These are phyloP conservation scores for Hexactinellida sp. DNA, from an alignment of 37 sponge, comb jelly and placozoan species.

Conservation along the genomic window DNA sequence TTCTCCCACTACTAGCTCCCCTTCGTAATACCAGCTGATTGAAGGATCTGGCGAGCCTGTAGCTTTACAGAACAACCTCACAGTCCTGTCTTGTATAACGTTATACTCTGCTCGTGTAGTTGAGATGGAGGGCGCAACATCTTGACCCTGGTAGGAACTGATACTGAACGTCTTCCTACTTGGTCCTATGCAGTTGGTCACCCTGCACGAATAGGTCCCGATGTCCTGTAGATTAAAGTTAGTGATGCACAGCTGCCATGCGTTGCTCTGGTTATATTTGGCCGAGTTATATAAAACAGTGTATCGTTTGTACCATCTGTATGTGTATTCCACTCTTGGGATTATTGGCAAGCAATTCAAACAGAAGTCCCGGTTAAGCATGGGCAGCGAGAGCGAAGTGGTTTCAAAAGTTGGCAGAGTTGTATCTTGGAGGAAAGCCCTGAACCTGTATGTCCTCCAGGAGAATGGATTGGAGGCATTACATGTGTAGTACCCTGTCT, in stretches of 20 bases:
- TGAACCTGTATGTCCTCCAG: not conserved
- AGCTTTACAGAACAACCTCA: not conserved
- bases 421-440: conserved; percentile 6
- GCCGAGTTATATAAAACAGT: not conserved
- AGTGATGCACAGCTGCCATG: not conserved
- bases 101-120: not conserved
- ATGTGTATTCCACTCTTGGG: not conserved
- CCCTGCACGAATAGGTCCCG: not conserved
- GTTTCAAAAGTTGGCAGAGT: not conserved
- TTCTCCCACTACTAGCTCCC: not conserved
- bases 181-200: not conserved
- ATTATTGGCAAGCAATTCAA: not conserved
- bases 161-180: not conserved
- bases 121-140: not conserved
- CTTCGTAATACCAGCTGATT: not conserved
- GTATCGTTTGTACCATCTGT: not conserved
- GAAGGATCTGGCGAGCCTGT: not conserved
- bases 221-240: not conserved
- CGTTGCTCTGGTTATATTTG: not conserved
- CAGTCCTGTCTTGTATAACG: not conserved
- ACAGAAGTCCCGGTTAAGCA: not conserved
- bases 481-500: not conserved
- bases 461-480: conserved; percentile 12
- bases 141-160: not conserved
- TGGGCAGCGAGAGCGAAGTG: not conserved